These are phyloP conservation scores for Procambarus virginalis DNA, from an alignment of 1,140 invertebrate species.

Conservation along the genomic window DNA sequence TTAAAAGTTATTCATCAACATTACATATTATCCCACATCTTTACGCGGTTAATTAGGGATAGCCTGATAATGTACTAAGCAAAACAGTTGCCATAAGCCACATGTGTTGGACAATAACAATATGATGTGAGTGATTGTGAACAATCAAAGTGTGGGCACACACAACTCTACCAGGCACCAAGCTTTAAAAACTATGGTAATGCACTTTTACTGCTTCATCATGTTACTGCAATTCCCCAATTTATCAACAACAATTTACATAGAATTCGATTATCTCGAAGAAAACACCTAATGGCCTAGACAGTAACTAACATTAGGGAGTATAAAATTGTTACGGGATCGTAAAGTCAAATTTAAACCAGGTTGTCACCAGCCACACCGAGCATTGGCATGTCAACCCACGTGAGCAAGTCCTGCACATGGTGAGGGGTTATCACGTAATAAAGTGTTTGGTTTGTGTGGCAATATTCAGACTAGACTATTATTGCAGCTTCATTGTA, in stretches of 20 bases:
- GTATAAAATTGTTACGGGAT: conserved; percentile 14
- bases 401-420: conserved; percentile 16
- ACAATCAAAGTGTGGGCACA: background rate
- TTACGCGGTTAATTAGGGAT: background rate
- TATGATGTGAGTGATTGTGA: background rate
- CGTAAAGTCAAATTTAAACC: conserved; percentile 8
- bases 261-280: background rate
- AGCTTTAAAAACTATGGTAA: background rate
- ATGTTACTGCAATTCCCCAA: background rate
- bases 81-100: background rate
- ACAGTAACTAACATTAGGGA: background rate
- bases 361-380: conserved; percentile 16
- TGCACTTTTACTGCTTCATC: background rate
- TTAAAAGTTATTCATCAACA: background rate
- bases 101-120: background rate
- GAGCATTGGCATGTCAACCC: conserved; percentile 32
- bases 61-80: background rate
- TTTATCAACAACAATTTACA: background rate
- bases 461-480: conserved; percentile 58
- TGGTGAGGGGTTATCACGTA: conserved; percentile 30
- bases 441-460: conserved; percentile 47
- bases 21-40: background rate
- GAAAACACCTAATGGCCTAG: background rate
- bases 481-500: conserved; percentile 59
- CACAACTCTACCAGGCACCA: background rate